Evolutionary conservation across 2,888 invertebrate genomes (phyloP), one percentile per base, ranked within the genome.

Genomic region (Amblyjoppa proteus): DNA sequence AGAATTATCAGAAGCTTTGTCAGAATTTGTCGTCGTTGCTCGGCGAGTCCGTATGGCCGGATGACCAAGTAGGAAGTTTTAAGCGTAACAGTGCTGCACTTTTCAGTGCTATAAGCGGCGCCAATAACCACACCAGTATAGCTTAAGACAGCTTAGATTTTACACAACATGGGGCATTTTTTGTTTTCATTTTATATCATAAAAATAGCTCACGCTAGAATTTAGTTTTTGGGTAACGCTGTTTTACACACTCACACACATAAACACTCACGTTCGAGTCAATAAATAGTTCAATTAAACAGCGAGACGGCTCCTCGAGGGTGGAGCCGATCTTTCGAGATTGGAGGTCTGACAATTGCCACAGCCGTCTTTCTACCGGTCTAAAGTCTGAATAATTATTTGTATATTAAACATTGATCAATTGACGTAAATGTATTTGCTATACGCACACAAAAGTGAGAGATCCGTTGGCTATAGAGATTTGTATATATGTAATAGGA

Each of bases 1-100:
- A 97, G 64, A 98, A 98, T 94, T 98, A 97, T 94, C 97, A 97
- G 91, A 98, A 98, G 91, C 95, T 99, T 75, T 97, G 98, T 90
- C 96, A 96, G 81, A 97, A 97, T 13, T 95, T 98, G 49, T 96
- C 97, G 66, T 95, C 95, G 51, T 94, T 98, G 87, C 95, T 98
- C 86, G 97, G 97, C 0, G 97, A 97, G 91, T 96, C 97, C 0
- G 94, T 97, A 70, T 95, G 96, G 95, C 95, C 95, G 0, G 95
- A 95, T 86, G 95, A 96, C 71, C 95, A 95, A 77, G 96, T 96
- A 51, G 95, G 95, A 78, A 95, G 95, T 89, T 96, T 96, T 90
- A 96, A 97, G 90, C 96, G 97, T 89, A 97, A 97, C 88, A 97
- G 96, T 93, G 95, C 96, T 93, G 97, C 97, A 81, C 95, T 97